These are phyloP conservation scores for Malurus elegans DNA, from an alignment of 2,113 vertebrate species.

Conservation along the genomic window DNA sequence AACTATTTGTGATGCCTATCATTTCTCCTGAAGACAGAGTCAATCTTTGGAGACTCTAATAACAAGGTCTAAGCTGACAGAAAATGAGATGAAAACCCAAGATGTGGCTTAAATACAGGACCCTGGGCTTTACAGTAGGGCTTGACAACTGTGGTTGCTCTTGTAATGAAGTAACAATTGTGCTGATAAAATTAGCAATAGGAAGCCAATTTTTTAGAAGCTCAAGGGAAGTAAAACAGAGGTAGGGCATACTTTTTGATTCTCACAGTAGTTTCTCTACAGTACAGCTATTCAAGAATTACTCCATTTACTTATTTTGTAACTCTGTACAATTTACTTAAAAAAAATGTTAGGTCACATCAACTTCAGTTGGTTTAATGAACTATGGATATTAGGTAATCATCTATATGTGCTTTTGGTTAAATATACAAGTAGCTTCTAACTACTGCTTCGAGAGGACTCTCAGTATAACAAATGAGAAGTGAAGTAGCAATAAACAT, in stretches of 20 bases:
- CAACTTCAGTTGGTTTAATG: neutral
- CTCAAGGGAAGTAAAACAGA: neutral
- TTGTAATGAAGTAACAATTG: neutral
- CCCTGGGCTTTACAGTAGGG: neutral
- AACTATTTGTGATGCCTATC: neutral
- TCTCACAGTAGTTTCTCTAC: constrained; percentile 37
- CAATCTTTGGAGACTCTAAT: neutral
- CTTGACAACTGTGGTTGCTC: neutral
- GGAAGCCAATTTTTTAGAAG: neutral
- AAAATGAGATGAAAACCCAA: constrained; percentile 11
- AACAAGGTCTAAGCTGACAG: neutral
- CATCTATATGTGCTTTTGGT: neutral
- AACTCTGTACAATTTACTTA: neutral
- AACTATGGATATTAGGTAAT: neutral
- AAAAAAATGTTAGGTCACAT: neutral
- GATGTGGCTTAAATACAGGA: neutral
- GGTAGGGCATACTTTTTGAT: constrained; percentile 1
- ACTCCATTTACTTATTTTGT: neutral
- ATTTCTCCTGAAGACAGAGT: neutral
- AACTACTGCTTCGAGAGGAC: neutral
- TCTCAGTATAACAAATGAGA: neutral
- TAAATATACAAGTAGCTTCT: neutral
- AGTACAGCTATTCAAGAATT: constrained; percentile 10
- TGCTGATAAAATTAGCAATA: neutral
- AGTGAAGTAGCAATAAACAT: neutral